phyloP scores from a whole-genome alignment of 2,113 vertebrate genomes.

The Atlantisia rogersi region DNA sequence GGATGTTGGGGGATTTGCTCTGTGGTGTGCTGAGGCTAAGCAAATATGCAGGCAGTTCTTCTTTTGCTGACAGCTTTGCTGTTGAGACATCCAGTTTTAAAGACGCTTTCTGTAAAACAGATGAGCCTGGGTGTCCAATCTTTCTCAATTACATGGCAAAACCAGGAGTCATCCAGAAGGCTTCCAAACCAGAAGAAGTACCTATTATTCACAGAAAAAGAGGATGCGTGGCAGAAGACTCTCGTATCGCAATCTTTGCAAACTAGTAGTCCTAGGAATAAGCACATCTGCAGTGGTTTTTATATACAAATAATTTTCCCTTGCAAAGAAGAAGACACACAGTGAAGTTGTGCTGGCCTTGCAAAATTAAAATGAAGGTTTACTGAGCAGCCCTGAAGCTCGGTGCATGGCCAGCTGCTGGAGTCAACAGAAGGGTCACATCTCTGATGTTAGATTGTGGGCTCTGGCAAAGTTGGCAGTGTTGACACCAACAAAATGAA shows the following conservation, averaged over 20 bases:
- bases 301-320: not conserved
- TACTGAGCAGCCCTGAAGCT: not conserved
- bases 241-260: not conserved
- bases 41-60: conserved; percentile 13
- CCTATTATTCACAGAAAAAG: not conserved
- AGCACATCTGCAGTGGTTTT: accelerated
- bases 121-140: not conserved
- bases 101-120: not conserved
- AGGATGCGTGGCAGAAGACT: not conserved
- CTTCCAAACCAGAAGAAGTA: not conserved
- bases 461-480: not conserved
- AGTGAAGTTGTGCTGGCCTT: not conserved
- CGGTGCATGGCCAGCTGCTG: not conserved
- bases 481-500: not conserved
- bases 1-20: conserved; percentile 9
- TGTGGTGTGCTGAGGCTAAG: not conserved
- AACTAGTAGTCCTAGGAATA: not conserved
- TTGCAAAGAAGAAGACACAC: not conserved
- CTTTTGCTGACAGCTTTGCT: not conserved
- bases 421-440: not conserved
- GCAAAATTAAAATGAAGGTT: not conserved
- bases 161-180: not conserved
- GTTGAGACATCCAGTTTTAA: not conserved
- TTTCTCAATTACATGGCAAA: not conserved
- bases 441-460: not conserved